Evolutionary conservation across 2,888 invertebrate species (phyloP), one percentile per base, ranked within the genome.

Genomic region (Drosophila anomalata): DNA sequence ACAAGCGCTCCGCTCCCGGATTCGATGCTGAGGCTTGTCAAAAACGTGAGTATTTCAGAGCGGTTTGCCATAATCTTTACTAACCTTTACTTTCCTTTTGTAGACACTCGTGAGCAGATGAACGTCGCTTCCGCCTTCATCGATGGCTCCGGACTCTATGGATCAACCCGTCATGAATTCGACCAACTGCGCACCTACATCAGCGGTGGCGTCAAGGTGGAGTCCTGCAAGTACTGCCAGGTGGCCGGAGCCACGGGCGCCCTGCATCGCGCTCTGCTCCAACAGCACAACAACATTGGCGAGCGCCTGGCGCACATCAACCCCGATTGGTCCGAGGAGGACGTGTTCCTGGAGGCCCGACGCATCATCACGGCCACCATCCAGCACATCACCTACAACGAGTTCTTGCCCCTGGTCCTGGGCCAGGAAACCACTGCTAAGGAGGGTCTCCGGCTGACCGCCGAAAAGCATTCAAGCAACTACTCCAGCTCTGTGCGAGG

Each of bases 111-210:
- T 50, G 95, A 97, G 79, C 96, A 97, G 89, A 95, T 97, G 95
- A 97, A 97, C 91, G 93, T 95, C 66, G 97, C 95, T 0, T 96
- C 97, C 0, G 94, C 96, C 1, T 97, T 96, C 89, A 92, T 97
- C 61, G 97, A 97, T 86, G 97, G 95, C 0, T 96, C 96, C 0
- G 95, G 95, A 1, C 91, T 97, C 56, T 97, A 97, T 89, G 97
- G 97, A 3, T 78, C 86, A 69, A 96, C 95, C 0, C 95, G 95
- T 55, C 94, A 95, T 71, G 95, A 95, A 76, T 92, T 96, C 2
- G 93, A 95, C 53, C 93, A 94, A 0, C 89, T 97, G 4, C 92
- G 97, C 29, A 94, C 95, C 0, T 96, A 95, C 87, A 94, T 94
- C 58, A 94, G 94, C 11, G 96, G 97, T 12, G 94, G 94, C 78